Conservation (phyloP, 2,113 vertebrate species). For the Notothenia rossii region DNA sequence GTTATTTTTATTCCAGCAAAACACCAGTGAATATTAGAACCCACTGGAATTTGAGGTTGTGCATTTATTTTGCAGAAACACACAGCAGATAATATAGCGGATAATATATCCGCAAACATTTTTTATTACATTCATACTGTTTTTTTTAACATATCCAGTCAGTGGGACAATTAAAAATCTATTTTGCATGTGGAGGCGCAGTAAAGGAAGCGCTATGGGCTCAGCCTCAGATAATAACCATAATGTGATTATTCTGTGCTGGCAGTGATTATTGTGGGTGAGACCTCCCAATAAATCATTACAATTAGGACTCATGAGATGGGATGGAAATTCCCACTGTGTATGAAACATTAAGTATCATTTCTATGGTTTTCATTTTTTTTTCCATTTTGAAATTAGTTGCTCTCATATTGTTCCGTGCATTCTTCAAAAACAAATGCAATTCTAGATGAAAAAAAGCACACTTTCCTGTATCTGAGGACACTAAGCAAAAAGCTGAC, state of each 20-base stretch:
- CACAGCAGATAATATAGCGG: no score
- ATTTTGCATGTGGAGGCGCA: slow-evolving; percentile 36
- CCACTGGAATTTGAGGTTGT: background rate
- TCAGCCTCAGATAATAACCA: slow-evolving; percentile 48
- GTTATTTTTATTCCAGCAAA: background rate
- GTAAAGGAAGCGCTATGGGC: slow-evolving; percentile 17
- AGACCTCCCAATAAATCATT: background rate
- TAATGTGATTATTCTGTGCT: slow-evolving; percentile 43
- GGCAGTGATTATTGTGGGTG: slow-evolving; percentile 29
- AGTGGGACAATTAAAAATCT: slow-evolving; percentile 6
- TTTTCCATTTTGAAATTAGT: slow-evolving; percentile 22
- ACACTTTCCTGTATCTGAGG: slow-evolving; percentile 1
- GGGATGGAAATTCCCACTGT: slow-evolving; percentile 2
- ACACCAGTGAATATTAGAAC: background rate
- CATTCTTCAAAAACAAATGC: slow-evolving; percentile 17
- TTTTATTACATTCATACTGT: no score
- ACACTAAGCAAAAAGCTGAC: slow-evolving; percentile 11
- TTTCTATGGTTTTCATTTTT: background rate
- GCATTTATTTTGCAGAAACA: slow-evolving; percentile 19
- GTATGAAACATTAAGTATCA: background rate
- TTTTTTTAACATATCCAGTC: background rate
- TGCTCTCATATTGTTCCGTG: slow-evolving; percentile 11
- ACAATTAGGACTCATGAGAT: background rate
- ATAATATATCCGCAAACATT: no score
- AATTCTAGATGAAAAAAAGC: background rate